phyloP scores from a whole-genome alignment of 1,140 invertebrate genomes.

The Orchesella cincta region DNA sequence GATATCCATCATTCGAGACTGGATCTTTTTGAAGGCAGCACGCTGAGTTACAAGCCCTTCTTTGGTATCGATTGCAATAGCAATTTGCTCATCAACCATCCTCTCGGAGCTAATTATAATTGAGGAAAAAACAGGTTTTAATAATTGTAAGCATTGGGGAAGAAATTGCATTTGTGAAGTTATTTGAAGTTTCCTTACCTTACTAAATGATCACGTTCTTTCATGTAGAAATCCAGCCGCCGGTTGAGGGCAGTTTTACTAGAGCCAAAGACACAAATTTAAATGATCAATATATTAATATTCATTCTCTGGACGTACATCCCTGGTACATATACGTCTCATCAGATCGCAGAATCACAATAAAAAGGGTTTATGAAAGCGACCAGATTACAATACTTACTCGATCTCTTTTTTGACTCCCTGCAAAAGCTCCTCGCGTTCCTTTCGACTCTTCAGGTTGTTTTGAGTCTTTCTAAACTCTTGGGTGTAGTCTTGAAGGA shows the following conservation, averaged over 20 bases:
- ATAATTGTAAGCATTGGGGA: slow-evolving; percentile 30
- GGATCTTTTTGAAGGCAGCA: slow-evolving; percentile 82
- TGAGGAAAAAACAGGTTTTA: slow-evolving; percentile 27
- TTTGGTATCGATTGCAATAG: slow-evolving; percentile 91
- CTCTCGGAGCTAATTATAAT: slow-evolving; percentile 90
- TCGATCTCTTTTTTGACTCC: slow-evolving; percentile 71
- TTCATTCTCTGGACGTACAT: no score
- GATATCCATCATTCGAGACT: slow-evolving; percentile 88
- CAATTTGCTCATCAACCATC: slow-evolving; percentile 93
- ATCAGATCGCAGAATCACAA: no score
- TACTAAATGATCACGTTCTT: slow-evolving; percentile 87
- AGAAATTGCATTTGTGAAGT: background rate
- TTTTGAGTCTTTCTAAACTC: slow-evolving; percentile 91
- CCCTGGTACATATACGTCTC: no score
- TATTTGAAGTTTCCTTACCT: slow-evolving; percentile 64
- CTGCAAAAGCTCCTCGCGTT: slow-evolving; percentile 82
- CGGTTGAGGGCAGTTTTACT: slow-evolving; percentile 75
- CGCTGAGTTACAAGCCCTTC: slow-evolving; percentile 87
- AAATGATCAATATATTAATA: background rate
- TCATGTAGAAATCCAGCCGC: slow-evolving; percentile 83
- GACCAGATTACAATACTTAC: slow-evolving; percentile 56
- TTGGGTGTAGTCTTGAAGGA: slow-evolving; percentile 86
- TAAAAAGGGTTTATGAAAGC: no score
- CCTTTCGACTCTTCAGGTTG: slow-evolving; percentile 78
- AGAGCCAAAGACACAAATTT: slow-evolving; percentile 59